Conservation (phyloP, 2,113 vertebrate species). For the Rhabdomys dilectus region DNA sequence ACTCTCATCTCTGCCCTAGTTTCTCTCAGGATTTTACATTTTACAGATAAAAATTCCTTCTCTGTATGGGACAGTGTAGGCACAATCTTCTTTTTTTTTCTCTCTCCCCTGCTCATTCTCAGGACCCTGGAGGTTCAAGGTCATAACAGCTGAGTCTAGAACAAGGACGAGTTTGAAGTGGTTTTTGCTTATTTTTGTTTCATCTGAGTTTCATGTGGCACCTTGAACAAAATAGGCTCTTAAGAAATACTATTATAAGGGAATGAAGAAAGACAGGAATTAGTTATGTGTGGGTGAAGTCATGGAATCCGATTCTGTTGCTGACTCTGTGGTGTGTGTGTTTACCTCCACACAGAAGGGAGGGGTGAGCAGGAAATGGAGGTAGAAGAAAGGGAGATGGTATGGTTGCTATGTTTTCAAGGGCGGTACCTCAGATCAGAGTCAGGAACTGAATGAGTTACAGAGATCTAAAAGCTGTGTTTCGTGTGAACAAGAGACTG, state of each 20-base stretch:
- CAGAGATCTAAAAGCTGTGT: slow-evolving; percentile 13
- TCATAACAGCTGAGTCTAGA: slow-evolving; percentile 50
- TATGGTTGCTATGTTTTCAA: not conserved
- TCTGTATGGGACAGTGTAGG: slow-evolving; percentile 1
- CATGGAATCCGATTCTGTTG: not conserved
- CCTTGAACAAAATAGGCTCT: slow-evolving; percentile 20
- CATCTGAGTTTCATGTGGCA: slow-evolving; percentile 32
- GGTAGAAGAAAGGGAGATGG: slow-evolving; percentile 18
- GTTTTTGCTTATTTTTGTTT: slow-evolving; percentile 50
- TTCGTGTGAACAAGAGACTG: slow-evolving; percentile 38
- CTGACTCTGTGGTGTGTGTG: not conserved
- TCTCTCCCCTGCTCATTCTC: not conserved
- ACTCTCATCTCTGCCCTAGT: slow-evolving; percentile 2
- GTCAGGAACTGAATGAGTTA: slow-evolving; percentile 53
- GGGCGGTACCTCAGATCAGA: not conserved
- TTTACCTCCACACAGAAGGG: not conserved
- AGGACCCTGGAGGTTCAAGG: slow-evolving; percentile 67
- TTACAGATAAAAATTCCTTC: slow-evolving; percentile 20
- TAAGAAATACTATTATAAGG: slow-evolving; percentile 49
- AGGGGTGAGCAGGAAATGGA: not conserved
- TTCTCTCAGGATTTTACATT: slow-evolving; percentile 43
- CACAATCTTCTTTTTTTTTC: not conserved
- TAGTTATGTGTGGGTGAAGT: not conserved
- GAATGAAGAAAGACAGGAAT: slow-evolving; percentile 2
- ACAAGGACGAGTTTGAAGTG: not conserved